These are phyloP conservation scores for Oxyteleia sp. DNA, from an alignment of 2,888 invertebrate genomes.

Conservation along the genomic window DNA sequence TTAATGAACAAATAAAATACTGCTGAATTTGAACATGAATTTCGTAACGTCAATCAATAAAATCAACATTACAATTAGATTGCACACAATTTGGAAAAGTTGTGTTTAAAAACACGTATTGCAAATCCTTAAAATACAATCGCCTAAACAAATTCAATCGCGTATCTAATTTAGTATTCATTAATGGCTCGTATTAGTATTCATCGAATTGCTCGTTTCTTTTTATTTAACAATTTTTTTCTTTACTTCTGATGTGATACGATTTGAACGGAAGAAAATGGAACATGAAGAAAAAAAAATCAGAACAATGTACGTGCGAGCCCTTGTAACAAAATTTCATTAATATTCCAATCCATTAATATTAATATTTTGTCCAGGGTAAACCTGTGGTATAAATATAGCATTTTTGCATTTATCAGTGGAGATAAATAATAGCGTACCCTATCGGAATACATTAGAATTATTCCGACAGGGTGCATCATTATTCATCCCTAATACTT, in stretches of 20 bases:
- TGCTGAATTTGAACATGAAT: constrained; percentile 5
- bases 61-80: constrained; percentile 43
- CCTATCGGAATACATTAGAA: too few relatives aligned
- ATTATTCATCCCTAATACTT: too few relatives aligned
- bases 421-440: too few relatives aligned
- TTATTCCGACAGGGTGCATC: too few relatives aligned
- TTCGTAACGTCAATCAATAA: constrained; percentile 13
- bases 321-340: too few relatives aligned
- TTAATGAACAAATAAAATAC: background rate
- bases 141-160: constrained; percentile 28
- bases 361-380: too few relatives aligned
- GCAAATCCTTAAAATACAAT: constrained; percentile 36
- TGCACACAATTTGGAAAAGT: constrained; percentile 55
- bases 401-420: too few relatives aligned
- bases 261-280: constrained; percentile 31
- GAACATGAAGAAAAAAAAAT: constrained; percentile 39
- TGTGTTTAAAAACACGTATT: constrained; percentile 49
- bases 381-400: too few relatives aligned
- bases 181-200: constrained; percentile 36
- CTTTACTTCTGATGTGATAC: constrained; percentile 37
- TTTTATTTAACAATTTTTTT: constrained; percentile 10
- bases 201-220: constrained; percentile 46
- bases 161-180: constrained; percentile 25
- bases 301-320: too few relatives aligned
- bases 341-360: too few relatives aligned